Conservation (phyloP, 2,113 vertebrate genomes). For the Anhinga anhinga region DNA sequence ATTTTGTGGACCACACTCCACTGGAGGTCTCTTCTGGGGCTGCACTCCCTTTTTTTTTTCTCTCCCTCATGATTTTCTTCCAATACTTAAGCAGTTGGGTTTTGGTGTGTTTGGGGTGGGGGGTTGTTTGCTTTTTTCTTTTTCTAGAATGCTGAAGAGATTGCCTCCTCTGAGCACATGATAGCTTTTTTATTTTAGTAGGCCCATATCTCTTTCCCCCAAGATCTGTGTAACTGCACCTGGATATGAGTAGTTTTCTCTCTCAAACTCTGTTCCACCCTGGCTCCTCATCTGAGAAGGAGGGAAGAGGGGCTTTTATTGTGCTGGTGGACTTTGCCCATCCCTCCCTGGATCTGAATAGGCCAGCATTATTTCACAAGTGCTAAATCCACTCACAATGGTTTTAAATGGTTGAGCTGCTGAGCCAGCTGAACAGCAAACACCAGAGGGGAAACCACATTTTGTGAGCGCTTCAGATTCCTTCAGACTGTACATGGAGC, state of each 20-base stretch:
- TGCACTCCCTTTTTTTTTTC: neutral
- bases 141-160: neutral
- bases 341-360: slow-evolving; percentile 20
- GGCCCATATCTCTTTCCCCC: neutral
- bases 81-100: neutral
- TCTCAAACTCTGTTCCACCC: neutral
- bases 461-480: slow-evolving; percentile 45
- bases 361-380: slow-evolving; percentile 55
- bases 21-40: neutral
- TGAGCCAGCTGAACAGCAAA: slow-evolving; percentile 67
- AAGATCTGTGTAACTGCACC: neutral
- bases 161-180: neutral
- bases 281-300: neutral
- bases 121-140: neutral
- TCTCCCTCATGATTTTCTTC: neutral
- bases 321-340: slow-evolving; percentile 25
- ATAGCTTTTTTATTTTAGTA: neutral
- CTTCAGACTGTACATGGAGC: slow-evolving; percentile 20
- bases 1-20: rapidly evolving
- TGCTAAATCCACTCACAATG: slow-evolving; percentile 53
- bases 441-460: slow-evolving; percentile 63
- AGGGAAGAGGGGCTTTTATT: neutral
- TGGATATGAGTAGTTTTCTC: neutral
- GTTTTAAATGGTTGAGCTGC: slow-evolving; percentile 54
- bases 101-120: neutral